Percentiles rank a stretch among this genome's conserved stretches.
Conservation (phyloP, 2,113 vertebrate species). For the Clupea harengus region DNA sequence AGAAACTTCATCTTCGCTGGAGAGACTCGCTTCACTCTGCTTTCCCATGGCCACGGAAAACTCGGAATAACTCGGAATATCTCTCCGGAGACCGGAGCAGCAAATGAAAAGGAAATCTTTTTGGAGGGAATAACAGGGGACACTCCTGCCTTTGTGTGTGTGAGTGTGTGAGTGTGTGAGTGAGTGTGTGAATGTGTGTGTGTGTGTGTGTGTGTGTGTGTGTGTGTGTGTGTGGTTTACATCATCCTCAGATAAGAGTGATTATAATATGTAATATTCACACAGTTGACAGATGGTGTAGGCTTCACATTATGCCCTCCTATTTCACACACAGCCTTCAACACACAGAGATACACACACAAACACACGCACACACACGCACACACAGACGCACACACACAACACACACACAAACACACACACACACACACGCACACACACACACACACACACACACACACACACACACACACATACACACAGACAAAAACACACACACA, state of each 20-base stretch:
- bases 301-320: neutral
- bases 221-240: too few species aligned
- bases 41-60: neutral
- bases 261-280: slow-evolving; percentile 8
- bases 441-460: neutral
- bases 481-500: too few species aligned
- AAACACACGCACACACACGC: too few species aligned
- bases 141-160: neutral
- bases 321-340: neutral
- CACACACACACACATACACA: too few species aligned
- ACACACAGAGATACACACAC: too few species aligned
- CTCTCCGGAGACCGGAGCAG: neutral
- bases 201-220: too few species aligned
- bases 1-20: neutral
- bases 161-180: neutral
- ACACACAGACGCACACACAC: neutral
- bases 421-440: neutral
- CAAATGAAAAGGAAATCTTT: neutral
- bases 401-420: neutral
- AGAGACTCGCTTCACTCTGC: neutral
- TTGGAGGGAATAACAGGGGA: neutral
- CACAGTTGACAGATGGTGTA: neutral
- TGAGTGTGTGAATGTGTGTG: too few species aligned
- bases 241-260: neutral
- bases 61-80: neutral